Percentiles rank a stretch among this genome's conserved stretches.
These are phyloP conservation scores for Ashinkailepas kermadecensis DNA, from an alignment of 2,888 invertebrate species.

Conservation along the genomic window DNA sequence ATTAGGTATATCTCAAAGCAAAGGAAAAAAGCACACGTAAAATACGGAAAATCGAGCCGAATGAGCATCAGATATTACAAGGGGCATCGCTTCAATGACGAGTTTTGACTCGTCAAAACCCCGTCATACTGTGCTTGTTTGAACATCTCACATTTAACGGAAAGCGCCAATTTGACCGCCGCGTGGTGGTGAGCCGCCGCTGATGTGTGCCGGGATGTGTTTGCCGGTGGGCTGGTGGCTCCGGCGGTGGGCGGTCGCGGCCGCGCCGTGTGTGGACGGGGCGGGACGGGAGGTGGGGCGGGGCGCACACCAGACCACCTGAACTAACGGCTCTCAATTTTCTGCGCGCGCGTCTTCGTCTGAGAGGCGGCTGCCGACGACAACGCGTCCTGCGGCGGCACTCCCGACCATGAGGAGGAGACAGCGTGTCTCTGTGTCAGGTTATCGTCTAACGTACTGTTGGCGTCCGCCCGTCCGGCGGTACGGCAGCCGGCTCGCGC, in stretches of 20 bases:
- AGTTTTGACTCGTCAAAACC: too few species aligned
- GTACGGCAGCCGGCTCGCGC: not conserved
- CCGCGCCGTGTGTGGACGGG: not conserved
- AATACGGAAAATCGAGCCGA: too few species aligned
- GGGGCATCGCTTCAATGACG: too few species aligned
- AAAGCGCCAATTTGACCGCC: too few species aligned
- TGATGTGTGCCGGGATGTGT: too few species aligned
- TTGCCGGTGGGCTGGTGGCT: not conserved
- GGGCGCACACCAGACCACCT: not conserved
- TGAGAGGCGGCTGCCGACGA: not conserved
- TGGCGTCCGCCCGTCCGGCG: not conserved
- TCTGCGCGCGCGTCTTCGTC: slow-evolving; percentile 8
- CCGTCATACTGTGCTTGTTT: too few species aligned
- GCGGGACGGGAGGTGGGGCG: not conserved
- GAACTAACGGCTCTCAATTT: slow-evolving; percentile 18
- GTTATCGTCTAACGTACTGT: not conserved
- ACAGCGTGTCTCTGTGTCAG: not conserved
- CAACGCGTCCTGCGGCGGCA: not conserved
- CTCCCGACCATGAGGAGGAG: not conserved
- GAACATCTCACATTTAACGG: too few species aligned
- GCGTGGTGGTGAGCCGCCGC: too few species aligned
- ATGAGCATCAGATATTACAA: too few species aligned
- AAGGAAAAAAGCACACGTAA: too few species aligned
- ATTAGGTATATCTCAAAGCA: too few species aligned
- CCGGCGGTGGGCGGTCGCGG: not conserved